phyloP scores from a whole-genome alignment of 2,113 vertebrate species.

The Labeo catla region DNA sequence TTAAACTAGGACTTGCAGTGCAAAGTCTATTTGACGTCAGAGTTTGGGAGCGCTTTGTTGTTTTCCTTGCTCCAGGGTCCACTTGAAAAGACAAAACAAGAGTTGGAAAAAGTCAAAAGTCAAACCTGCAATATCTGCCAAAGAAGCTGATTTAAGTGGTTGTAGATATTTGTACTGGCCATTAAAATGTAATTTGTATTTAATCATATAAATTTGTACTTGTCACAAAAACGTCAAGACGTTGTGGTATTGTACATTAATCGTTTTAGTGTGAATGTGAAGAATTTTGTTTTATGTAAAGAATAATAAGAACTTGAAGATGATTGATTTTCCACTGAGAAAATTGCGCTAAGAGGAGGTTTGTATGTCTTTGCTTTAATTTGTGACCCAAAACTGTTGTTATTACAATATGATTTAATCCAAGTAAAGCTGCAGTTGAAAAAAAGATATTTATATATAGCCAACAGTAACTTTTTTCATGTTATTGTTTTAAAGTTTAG shows the following conservation, averaged over 20 bases:
- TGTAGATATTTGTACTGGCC: background rate
- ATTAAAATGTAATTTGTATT: background rate
- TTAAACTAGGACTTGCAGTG: background rate
- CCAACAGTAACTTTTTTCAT: background rate
- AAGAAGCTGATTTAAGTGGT: background rate
- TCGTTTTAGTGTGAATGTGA: background rate
- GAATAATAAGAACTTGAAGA: background rate
- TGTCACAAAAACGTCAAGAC: background rate
- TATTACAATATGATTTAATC: background rate
- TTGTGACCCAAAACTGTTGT: background rate
- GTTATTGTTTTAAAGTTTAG: no score
- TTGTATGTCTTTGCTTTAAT: background rate
- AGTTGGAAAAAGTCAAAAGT: background rate
- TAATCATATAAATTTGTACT: background rate
- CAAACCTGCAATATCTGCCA: background rate
- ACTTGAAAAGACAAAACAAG: background rate
- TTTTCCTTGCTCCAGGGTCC: background rate
- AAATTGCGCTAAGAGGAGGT: background rate
- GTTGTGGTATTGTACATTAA: background rate
- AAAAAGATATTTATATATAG: background rate
- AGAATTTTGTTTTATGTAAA: background rate
- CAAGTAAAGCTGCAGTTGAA: background rate
- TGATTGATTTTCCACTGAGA: background rate
- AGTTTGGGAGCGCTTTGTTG: background rate
- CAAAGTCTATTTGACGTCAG: slow-evolving; percentile 7